These are phyloP conservation scores for Callinectes sapidus DNA, from an alignment of 2,888 invertebrate species.

Conservation along the genomic window DNA sequence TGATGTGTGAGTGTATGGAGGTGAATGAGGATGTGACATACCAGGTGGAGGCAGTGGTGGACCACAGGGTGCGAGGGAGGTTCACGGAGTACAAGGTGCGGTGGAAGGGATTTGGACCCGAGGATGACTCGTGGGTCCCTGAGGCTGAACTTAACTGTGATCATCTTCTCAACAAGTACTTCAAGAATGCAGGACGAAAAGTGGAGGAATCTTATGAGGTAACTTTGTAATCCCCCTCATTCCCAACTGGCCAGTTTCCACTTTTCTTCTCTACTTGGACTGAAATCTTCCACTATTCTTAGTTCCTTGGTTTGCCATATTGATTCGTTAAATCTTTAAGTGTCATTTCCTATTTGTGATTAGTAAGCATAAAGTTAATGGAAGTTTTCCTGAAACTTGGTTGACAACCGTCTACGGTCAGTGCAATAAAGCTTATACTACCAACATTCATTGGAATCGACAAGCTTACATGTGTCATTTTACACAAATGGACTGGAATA, in stretches of 20 bases:
- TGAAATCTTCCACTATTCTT: neutral
- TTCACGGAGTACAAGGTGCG: conserved; percentile 70
- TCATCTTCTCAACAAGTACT: conserved; percentile 65
- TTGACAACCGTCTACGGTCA: neutral
- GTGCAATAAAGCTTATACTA: neutral
- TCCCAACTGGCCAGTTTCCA: conserved; percentile 5
- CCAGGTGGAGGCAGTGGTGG: conserved; percentile 68
- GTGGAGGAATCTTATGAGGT: conserved; percentile 67
- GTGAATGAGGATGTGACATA: conserved; percentile 17
- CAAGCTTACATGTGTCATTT: neutral
- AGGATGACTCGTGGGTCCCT: conserved; percentile 64
- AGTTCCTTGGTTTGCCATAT: neutral
- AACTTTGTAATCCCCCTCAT: conserved; percentile 10
- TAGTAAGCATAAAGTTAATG: neutral
- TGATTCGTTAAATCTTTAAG: neutral
- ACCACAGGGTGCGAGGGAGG: conserved; percentile 62
- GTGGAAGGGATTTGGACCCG: conserved; percentile 66
- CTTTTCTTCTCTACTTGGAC: neutral
- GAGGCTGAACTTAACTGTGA: conserved; percentile 67
- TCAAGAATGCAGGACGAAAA: conserved; percentile 52
- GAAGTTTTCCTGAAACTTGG: neutral
- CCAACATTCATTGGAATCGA: neutral
- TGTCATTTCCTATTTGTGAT: neutral
- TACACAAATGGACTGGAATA: neutral
- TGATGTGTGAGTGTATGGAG: conserved; percentile 26